Evolutionary conservation across 2,888 invertebrate species (phyloP).

Genomic region (Troides helena): DNA sequence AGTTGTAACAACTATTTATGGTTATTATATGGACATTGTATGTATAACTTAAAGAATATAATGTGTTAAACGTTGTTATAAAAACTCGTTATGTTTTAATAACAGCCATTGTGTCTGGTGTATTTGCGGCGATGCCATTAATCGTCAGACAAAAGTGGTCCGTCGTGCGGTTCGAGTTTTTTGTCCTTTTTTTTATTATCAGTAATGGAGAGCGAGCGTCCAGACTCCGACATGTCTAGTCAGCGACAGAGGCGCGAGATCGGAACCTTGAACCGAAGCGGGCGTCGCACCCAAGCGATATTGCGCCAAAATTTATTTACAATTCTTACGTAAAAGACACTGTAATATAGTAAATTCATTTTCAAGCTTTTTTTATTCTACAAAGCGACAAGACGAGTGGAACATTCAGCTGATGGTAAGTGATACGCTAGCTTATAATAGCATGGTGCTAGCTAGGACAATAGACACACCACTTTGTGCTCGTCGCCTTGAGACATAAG

Average conservation of each 20-base stretch:
- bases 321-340: slow-evolving; percentile 27
- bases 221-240: slow-evolving; percentile 30
- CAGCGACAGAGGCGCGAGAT: slow-evolving; percentile 20
- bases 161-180: slow-evolving; percentile 1
- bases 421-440: no score
- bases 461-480: no score
- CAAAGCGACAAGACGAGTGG: no score
- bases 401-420: no score
- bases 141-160: slow-evolving; percentile 5
- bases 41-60: not conserved
- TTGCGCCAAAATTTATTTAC: slow-evolving; percentile 34
- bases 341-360: slow-evolving; percentile 1
- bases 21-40: not conserved
- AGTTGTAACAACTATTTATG: not conserved
- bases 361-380: not conserved
- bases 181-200: slow-evolving; percentile 19
- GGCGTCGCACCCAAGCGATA: slow-evolving; percentile 45
- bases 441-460: no score
- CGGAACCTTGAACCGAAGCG: slow-evolving; percentile 36
- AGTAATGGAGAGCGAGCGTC: slow-evolving; percentile 10
- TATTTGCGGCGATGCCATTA: slow-evolving; percentile 17
- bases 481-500: no score
- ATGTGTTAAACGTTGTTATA: not conserved
- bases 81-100: slow-evolving; percentile 8
- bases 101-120: slow-evolving; percentile 16